A percentile compares a stretch with the other conserved stretches of the same genome.
These are phyloP conservation scores for Ctenopoma multispine DNA, from an alignment of 2,797 vertebrate species.

Conservation along the genomic window DNA sequence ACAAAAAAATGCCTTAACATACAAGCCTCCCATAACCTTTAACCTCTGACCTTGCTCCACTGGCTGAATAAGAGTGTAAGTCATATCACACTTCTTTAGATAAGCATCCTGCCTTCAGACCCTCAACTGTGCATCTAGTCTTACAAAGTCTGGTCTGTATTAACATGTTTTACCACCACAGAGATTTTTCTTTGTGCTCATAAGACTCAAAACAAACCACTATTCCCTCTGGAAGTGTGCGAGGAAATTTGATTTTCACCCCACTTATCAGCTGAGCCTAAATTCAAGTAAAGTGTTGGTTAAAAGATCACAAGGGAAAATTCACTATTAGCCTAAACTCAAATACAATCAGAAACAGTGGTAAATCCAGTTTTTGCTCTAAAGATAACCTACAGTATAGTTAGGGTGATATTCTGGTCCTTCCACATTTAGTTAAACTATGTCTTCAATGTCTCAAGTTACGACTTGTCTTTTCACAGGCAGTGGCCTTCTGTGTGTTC, in stretches of 20 bases:
- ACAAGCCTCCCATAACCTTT: conserved; percentile 65
- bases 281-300: conserved; percentile 26
- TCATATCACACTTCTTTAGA: conserved; percentile 66
- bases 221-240: conserved; percentile 42
- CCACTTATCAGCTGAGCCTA: conserved; percentile 33
- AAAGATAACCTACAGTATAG: conserved; percentile 36
- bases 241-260: conserved; percentile 59
- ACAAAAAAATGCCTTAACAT: conserved; percentile 29
- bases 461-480: conserved; percentile 52
- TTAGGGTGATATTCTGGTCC: conserved; percentile 48
- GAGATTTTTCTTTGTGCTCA: conserved; percentile 24
- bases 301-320: conserved; percentile 15
- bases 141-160: conserved; percentile 50
- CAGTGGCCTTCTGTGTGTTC: conserved; percentile 49
- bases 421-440: conserved; percentile 42
- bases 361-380: conserved; percentile 23
- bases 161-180: conserved; percentile 45
- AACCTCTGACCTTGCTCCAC: conserved; percentile 67
- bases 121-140: conserved; percentile 35
- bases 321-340: neutral
- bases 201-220: conserved; percentile 44
- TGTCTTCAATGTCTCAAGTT: conserved; percentile 63
- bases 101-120: conserved; percentile 71
- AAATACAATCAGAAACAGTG: conserved; percentile 21
- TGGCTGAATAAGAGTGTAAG: conserved; percentile 55